phyloP scores from a whole-genome alignment of 2,888 invertebrate genomes.

The Mesoligia furuncula region DNA sequence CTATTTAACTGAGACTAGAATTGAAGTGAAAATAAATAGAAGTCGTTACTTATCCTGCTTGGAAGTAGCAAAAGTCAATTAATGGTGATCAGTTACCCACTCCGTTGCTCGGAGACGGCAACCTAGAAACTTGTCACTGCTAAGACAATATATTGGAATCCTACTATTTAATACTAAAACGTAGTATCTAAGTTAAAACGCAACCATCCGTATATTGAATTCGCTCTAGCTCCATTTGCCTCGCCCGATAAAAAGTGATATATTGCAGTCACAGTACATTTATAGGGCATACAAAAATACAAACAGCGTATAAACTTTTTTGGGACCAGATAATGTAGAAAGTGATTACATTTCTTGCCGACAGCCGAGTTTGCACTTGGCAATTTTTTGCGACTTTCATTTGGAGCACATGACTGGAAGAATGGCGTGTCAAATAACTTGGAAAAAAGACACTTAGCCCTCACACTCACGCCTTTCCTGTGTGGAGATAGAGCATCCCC shows the following conservation, averaged over 20 bases:
- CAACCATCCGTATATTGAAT: constrained; percentile 50
- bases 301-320: constrained; percentile 51
- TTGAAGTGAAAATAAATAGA: constrained; percentile 30
- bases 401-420: constrained; percentile 69
- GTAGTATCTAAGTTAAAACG: constrained; percentile 24
- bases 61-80: constrained; percentile 44
- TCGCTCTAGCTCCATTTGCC: constrained; percentile 46
- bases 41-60: constrained; percentile 8
- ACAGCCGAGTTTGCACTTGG: constrained; percentile 64
- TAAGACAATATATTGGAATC: constrained; percentile 43
- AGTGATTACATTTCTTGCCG: constrained; percentile 75
- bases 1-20: background rate
- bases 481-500: constrained; percentile 71
- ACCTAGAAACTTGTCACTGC: constrained; percentile 36
- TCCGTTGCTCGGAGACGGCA: constrained; percentile 31
- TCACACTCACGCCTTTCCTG: constrained; percentile 78
- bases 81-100: constrained; percentile 48
- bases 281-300: constrained; percentile 40
- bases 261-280: constrained; percentile 50
- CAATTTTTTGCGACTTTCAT: constrained; percentile 76
- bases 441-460: constrained; percentile 85
- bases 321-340: constrained; percentile 66
- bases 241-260: constrained; percentile 54
- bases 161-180: constrained; percentile 35
- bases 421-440: constrained; percentile 83